Evolutionary conservation across 2,797 vertebrate genomes (phyloP).

Genomic region (Enteromius fasciolatus): DNA sequence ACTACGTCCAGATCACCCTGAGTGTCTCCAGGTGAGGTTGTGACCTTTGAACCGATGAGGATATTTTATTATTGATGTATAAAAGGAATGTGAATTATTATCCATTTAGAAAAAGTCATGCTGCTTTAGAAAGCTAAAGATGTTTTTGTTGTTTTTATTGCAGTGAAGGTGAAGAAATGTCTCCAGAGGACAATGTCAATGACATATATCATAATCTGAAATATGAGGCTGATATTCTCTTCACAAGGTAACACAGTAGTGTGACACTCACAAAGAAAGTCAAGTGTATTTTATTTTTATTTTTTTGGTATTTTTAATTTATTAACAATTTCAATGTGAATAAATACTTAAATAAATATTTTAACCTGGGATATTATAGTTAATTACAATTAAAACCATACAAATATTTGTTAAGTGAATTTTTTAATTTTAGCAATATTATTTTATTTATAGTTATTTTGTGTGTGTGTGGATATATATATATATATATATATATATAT

Average conservation of each 20-base stretch:
- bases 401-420: too few relatives aligned
- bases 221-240: constrained; percentile 89
- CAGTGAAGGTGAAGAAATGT: constrained; percentile 88
- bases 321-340: neutral
- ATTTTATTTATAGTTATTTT: too few relatives aligned
- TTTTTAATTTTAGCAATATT: too few relatives aligned
- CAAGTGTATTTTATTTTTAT: neutral
- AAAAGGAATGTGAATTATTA: neutral
- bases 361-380: neutral
- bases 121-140: neutral
- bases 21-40: constrained; percentile 77
- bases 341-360: neutral
- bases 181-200: constrained; percentile 83
- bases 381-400: too few relatives aligned
- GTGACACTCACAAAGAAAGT: neutral
- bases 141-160: neutral
- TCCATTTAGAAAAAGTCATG: neutral
- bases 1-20: constrained; percentile 80
- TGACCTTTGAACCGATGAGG: neutral
- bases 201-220: constrained; percentile 83
- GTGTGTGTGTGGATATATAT: too few relatives aligned
- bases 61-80: neutral
- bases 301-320: neutral
- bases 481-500: too few relatives aligned
- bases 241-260: constrained; percentile 82